Evolutionary conservation across 1,140 invertebrate genomes (phyloP), one percentile per base, ranked within the genome.

Genomic region (Aleiodes sp.): DNA sequence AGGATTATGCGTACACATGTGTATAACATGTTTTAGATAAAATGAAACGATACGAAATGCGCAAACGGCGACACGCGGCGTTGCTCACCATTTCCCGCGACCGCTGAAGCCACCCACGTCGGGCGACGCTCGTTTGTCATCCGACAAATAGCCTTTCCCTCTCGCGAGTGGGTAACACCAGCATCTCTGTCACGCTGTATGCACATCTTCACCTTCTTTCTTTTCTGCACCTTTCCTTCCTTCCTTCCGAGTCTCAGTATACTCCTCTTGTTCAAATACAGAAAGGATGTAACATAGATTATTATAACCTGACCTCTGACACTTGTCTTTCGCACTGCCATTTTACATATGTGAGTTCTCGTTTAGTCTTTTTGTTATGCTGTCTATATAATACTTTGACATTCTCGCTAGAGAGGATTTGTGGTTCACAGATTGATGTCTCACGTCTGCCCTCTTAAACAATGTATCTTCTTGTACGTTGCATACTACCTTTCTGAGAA

Each of bases 51-150:
- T 74, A 79, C 79, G 77, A 79, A 77, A 81, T 73, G 75, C 77
- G 78, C 70, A 69, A 73, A 66, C 78, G 78, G 80, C 81, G 82
- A 84, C 79, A 86, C 83, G 84, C 81, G 77, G 81, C 77, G 78
- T 80, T 84, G 81, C 83, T 84, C 82, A 80, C 82, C 81, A 84
- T 84, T 84, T 85, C 77, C 83, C 82, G 82, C 79, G 80, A 80
- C 73, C 76, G 74, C 76, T 77, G 73, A 80, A 84, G 80, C 84
- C 83, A 86, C 84, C 84, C 84, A 86, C 83, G 82, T 78, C 76
- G 84, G 78, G 76, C 80, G 83, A 77, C 81, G 82, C 81, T 85
- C 84, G 82, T 86, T 85, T 86, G 80, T 85, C 83, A 85, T 84
- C 80, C 82, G 82, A 85, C 83, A 85, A 85, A 86, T 86, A 84